Percentiles rank a stretch among this genome's conserved stretches.
Evolutionary conservation across 2,888 invertebrate genomes (phyloP).

Genomic region (Conomelus anceps): DNA sequence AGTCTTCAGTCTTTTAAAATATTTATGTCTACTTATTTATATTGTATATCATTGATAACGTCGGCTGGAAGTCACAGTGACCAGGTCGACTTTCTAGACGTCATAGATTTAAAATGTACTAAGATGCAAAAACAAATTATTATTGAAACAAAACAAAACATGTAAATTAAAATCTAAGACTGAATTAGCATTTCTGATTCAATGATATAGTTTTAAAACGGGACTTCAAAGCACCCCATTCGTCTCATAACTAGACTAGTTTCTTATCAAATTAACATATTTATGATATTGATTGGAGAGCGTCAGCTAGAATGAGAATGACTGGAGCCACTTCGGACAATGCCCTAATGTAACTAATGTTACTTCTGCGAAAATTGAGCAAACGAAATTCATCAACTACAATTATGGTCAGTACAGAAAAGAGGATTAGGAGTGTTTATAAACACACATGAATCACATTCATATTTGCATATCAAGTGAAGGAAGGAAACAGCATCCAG

Average conservation of each 20-base stretch:
- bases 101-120: no score
- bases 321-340: neutral
- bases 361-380: neutral
- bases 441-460: neutral
- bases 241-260: neutral
- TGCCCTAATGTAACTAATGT: neutral
- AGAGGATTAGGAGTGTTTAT: neutral
- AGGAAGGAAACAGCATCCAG: neutral
- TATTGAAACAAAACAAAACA: no score
- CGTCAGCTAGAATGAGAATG: neutral
- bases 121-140: no score
- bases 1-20: neutral
- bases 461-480: neutral
- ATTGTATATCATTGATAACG: no score
- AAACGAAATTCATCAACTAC: neutral
- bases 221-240: no score
- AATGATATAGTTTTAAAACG: no score
- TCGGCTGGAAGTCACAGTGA: no score
- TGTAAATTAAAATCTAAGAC: no score
- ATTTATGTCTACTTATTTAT: neutral
- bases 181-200: no score
- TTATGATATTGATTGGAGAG: neutral
- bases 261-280: no score
- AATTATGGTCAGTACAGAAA: neutral
- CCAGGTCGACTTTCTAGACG: no score